Evolutionary conservation across 30 jellyfish, hydroid and myxozoan genomes (phyloP), one percentile per base, ranked within the genome.

Genomic region (Aurelia sp.): DNA sequence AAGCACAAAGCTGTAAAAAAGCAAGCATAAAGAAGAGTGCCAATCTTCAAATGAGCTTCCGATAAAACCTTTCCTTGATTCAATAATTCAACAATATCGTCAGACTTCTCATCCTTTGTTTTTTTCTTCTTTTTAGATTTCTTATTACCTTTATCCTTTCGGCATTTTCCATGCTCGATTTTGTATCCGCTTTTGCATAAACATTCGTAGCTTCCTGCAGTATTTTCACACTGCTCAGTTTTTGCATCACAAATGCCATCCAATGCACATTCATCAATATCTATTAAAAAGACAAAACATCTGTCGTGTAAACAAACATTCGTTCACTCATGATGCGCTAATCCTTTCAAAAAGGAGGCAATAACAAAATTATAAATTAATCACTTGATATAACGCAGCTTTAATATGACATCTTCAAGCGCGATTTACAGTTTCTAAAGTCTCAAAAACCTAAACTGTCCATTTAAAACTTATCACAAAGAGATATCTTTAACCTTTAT

Each of bases 121-220:
- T 73, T 89, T 52, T 41, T 50, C 22, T 72, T 73, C 67, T 76
- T 80, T 17, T 72, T 78, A 55, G 52, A 84, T 13, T 59, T 64
- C 76, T 79, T 89, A 65, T 72, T 78, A 66, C 86, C 89, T 71
- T 78, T 64, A 4, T 59, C 52, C 57, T 87, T 87, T 48, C 60
- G 35, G 69, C 95, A 85, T 66, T 73, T 90, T 33, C 91, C 96
- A 23, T 87, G 82, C 30, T 90, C 65, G 19, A 89, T 88, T 35
- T 60, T 77, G 67, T 58, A 88, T 12, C 98, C 98, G 19, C 41
- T 16, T 84, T 84, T 88, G 84, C 98, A 93, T 40, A 62, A 65
- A 76, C 98, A 93, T 52, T 74, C 74, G 66, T 82, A 87, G 21
- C 96, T 73, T 40, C 98, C 98, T n/a, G 48, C 75, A 3, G 87